Evolutionary conservation across 2,888 invertebrate genomes (phyloP).

Genomic region (Muschampia plurimacula): DNA sequence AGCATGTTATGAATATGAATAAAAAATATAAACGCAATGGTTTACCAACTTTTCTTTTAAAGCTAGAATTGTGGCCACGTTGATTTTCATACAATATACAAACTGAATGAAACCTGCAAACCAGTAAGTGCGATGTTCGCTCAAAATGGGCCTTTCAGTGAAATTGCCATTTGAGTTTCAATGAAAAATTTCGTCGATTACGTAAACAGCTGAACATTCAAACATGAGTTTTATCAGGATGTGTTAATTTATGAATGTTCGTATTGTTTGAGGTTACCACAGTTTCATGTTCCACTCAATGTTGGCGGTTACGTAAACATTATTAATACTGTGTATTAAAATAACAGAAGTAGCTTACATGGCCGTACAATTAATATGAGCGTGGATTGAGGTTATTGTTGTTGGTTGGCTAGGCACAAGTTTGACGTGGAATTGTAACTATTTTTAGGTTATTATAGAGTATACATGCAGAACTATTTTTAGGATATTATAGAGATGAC

Average conservation of each 20-base stretch:
- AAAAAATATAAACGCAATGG: no score
- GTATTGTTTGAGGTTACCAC: conserved; percentile 27
- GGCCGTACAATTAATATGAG: conserved; percentile 15
- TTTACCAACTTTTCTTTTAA: not conserved
- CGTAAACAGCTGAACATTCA: conserved; percentile 27
- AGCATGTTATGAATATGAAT: no score
- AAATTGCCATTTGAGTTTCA: conserved; percentile 7
- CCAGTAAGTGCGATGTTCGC: not conserved
- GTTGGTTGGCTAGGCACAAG: not conserved
- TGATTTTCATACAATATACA: not conserved
- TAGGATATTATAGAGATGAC: not conserved
- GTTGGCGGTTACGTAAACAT: conserved; percentile 31
- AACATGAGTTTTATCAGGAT: conserved; percentile 33
- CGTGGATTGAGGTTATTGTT: not conserved
- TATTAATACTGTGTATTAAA: conserved; percentile 26
- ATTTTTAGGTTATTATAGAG: not conserved
- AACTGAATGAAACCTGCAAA: not conserved
- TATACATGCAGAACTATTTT: no score
- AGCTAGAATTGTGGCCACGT: not conserved
- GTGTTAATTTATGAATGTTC: conserved; percentile 35
- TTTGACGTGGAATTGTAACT: not conserved
- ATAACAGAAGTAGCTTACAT: conserved; percentile 25
- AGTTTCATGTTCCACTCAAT: conserved; percentile 28
- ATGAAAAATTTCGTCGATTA: conserved; percentile 33
- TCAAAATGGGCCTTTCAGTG: conserved; percentile 1